Base-by-base conservation (phyloP, 2,113 vertebrate genomes). In the Hymenochirus boettgeri region DNA sequence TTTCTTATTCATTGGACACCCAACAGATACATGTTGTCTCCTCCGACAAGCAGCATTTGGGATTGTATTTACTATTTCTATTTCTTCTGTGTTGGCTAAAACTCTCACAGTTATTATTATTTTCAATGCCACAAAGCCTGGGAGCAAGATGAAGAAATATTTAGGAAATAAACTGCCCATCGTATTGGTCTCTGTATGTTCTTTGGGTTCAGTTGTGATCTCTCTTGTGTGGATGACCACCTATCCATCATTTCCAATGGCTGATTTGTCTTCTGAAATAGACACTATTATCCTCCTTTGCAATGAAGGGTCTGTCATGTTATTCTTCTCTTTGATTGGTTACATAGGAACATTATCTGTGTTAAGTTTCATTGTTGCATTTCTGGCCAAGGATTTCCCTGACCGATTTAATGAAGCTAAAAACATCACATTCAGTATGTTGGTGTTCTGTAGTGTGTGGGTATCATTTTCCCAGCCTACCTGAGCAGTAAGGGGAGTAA, bases 71-170 rank as follows among this genome's bases (percentile, higher is more conserved):
- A 82, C 65, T n/a, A 18, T 29, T 26, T 24, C 65, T 4, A 25
- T 69, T 82, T 70, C 67, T 21, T 89, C 84, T 70, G 73, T 89
- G 26, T 61, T 88, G 53, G 81, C 81, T 31, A 89, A 86, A 77
- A 88, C 82, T 17, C 70, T 86, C 59, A 83, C 75, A 5, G 85
- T 89, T 8, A 74, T 89, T 21, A 77, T 79, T 1, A 85, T 85
- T 9, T 89, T 89, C 45, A 85, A 78, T 46, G 72, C 79, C 4
- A 83, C 51, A 59, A 73, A 76, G 11, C 85, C 85, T 50, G 69
- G 73, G 21, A 77, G 54, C 23, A 70, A 37, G 1, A 15, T 62
- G 3, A 26, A 10, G 22, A 56, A 21, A 15, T 53, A 26, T 37
- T 23, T 62, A 15, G 60, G 52, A 24, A 70, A 31, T 35, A 42